Percentiles rank a stretch among this genome's conserved stretches.
phyloP scores from a whole-genome alignment of 2,797 vertebrate species.

The Clarias laeviceps region DNA sequence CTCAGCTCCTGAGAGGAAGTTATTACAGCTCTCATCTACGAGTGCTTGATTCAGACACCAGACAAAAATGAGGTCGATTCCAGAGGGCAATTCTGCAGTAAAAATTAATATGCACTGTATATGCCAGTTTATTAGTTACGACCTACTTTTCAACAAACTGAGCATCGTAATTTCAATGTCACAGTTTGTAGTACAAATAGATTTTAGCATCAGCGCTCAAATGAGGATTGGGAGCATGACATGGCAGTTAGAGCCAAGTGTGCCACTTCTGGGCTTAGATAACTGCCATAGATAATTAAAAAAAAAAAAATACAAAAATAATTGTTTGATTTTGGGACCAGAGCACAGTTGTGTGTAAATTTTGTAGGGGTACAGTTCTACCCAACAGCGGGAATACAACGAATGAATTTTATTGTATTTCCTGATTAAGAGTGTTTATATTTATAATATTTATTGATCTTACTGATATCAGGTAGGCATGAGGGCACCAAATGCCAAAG shows the following conservation, averaged over 20 bases:
- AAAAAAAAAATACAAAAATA: too few relatives aligned
- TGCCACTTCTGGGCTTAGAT: neutral
- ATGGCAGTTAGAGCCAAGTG: neutral
- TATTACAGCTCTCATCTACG: slow-evolving; percentile 4
- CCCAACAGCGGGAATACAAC: too few relatives aligned
- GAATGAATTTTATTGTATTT: too few relatives aligned
- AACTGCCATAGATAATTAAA: too few relatives aligned
- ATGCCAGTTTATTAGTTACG: neutral
- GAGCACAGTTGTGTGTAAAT: too few relatives aligned
- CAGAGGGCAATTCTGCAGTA: neutral
- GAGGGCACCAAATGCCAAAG: too few relatives aligned
- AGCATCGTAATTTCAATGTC: neutral
- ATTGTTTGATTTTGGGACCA: too few relatives aligned
- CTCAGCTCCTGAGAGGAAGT: neutral
- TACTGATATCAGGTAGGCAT: too few relatives aligned
- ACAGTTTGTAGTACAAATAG: neutral
- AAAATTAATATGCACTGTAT: neutral
- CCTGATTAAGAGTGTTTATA: too few relatives aligned
- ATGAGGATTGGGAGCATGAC: neutral
- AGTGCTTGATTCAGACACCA: neutral
- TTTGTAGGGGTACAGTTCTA: too few relatives aligned
- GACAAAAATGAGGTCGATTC: slow-evolving; percentile 11
- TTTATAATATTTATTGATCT: too few relatives aligned
- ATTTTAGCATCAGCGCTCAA: neutral
- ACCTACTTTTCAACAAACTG: neutral